Percentiles rank a stretch among this genome's conserved stretches.
Evolutionary conservation across 2,113 vertebrate genomes (phyloP).

Genomic region (human (Homo sapiens)): GRCh38 chr1:224374001-224374500

Average conservation of each 20-base stretch:
- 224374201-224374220: not conserved
- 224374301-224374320: not conserved
- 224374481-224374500: too few relatives aligned
- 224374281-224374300: not conserved
- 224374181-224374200: not conserved
- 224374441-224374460: too few relatives aligned
- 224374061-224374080: not conserved
- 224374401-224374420: too few relatives aligned
- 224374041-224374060: not conserved
- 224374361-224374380: not conserved
- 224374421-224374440: too few relatives aligned
- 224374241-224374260: not conserved
- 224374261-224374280: not conserved
- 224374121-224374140: slow-evolving; percentile 10
- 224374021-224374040: not conserved
- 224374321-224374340: not conserved
- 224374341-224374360: not conserved
- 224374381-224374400: not conserved
- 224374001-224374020: not conserved
- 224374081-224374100: not conserved
- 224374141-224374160: not conserved
- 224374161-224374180: not conserved
- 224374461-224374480: too few relatives aligned
- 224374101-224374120: not conserved
- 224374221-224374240: not conserved